phyloP scores from a whole-genome alignment of 2,797 vertebrate genomes.

The Pachyuromys duprasi region DNA sequence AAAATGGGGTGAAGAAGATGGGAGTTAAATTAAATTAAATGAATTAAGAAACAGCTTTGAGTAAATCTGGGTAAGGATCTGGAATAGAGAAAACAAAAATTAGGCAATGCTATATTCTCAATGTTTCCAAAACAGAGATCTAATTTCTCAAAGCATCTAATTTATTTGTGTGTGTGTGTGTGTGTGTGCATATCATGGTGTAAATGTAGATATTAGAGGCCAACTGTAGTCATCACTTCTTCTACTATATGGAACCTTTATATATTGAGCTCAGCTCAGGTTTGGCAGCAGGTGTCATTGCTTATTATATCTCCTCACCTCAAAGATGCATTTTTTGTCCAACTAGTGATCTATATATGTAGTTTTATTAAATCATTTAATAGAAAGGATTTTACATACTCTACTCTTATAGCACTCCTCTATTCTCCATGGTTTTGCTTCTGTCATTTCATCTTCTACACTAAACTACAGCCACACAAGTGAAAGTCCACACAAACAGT shows the following conservation, averaged over 20 bases:
- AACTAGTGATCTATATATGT: neutral
- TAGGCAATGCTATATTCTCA: neutral
- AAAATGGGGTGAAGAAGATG: neutral
- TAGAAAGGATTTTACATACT: slow-evolving; percentile 7
- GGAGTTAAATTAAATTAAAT: neutral
- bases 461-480: neutral
- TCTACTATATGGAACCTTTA: neutral
- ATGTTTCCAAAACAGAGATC: neutral
- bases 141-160: neutral
- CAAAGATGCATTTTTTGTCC: neutral
- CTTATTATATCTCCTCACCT: neutral
- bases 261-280: neutral
- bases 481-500: neutral
- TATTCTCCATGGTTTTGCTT: neutral
- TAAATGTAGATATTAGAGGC: neutral
- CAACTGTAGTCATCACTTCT: neutral
- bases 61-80: neutral
- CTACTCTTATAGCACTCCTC: neutral
- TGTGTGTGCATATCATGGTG: neutral
- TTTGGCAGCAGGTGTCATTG: neutral
- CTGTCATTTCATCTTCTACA: neutral
- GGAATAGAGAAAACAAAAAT: neutral
- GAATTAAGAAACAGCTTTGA: neutral
- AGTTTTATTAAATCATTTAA: neutral
- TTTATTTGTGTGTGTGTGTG: neutral